A percentile compares a stretch with the other conserved stretches of the same genome.
phyloP scores from a whole-genome alignment of 2,113 vertebrate species.

The Burhinus bistriatus region DNA sequence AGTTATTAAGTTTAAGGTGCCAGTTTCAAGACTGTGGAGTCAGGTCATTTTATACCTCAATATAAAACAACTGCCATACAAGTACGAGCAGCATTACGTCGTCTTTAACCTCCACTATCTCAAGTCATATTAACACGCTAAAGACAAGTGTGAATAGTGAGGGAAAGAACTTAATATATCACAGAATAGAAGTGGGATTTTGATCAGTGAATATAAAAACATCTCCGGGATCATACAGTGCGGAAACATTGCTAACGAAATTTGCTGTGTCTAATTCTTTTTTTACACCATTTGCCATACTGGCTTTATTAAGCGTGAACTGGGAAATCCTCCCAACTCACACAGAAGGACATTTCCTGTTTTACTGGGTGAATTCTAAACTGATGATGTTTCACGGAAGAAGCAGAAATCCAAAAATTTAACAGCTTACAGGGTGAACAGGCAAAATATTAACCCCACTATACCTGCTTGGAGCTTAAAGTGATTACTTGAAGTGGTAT shows the following conservation, averaged over 20 bases:
- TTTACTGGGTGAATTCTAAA: background rate
- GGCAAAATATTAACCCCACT: background rate
- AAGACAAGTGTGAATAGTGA: background rate
- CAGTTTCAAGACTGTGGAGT: background rate
- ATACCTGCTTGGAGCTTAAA: background rate
- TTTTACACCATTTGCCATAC: background rate
- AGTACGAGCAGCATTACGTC: background rate
- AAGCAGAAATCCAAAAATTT: background rate
- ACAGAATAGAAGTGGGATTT: background rate
- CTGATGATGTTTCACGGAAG: background rate
- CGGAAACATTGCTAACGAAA: accelerated
- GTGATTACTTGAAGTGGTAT: background rate
- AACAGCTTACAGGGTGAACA: background rate
- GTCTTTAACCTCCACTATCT: background rate
- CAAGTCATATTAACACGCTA: background rate
- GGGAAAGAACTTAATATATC: background rate
- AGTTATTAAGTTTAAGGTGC: background rate
- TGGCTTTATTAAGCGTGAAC: background rate
- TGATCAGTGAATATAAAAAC: background rate
- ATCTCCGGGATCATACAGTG: background rate
- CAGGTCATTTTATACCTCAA: background rate
- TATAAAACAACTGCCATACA: background rate
- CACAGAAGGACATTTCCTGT: background rate
- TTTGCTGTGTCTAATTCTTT: background rate
- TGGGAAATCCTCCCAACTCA: background rate